Base-by-base conservation (phyloP, 2,888 invertebrate genomes). In the Hermaeophaga mercurialis region DNA sequence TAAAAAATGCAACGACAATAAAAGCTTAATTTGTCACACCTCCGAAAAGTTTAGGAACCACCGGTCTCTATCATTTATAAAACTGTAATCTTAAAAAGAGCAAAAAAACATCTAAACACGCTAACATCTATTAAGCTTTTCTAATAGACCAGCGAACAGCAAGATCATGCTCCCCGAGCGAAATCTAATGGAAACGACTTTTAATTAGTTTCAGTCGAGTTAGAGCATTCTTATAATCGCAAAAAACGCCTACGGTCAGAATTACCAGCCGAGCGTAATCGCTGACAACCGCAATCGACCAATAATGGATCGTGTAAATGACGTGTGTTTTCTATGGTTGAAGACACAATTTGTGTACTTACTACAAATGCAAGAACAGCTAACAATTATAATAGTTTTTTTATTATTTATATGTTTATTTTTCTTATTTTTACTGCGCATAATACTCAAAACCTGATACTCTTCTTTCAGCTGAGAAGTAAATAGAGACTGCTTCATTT, bases 121-220 rank as follows among this genome's bases (percentile, higher is more conserved):
- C 11, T 43, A 43, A 43, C 24, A 12, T 43, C 43, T 43, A 43
- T 43, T 43, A 43, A 43, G 26, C 24, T 22, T 22, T 24, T 24
- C 43, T 43, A 43, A 24, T 24, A 12, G 43, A 24, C 8, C 12
- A 22, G 14, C 2, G 22, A 43, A 12, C 12, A 15, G 15, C 31
- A 12, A 12, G 28, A 44, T 15, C 52, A 47, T 47, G 43, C 46
- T 19, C 52, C 45, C 43, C 38, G 43, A 53, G 55, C 33, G 48
- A 47, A 53, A 52, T 70, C 67, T 73, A 73, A 75, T 74, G 72
- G 73, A 66, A 71, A 71, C 73, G 74, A 76, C 74, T 76, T 76
- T 76, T 76, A 76, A 76, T 76, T 76, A 75, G 76, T 76, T 76
- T 76, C 75, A 73, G 73, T 71, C 75, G 74, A 75, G 73, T 73